Evolutionary conservation across 2,113 vertebrate species (phyloP).

Genomic region (Bos indicus): DNA sequence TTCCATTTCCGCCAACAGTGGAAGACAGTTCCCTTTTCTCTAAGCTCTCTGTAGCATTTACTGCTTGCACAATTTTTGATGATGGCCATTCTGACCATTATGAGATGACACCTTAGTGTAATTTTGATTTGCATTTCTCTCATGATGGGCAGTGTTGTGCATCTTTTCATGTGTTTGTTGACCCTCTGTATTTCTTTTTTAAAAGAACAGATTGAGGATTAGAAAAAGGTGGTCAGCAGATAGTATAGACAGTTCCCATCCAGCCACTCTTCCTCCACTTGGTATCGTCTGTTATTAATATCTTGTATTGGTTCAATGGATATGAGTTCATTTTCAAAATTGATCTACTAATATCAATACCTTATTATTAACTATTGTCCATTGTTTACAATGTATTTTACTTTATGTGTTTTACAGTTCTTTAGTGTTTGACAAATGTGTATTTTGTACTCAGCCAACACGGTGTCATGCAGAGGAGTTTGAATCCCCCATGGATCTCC

Average conservation of each 20-base stretch:
- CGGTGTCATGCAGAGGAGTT: accelerated
- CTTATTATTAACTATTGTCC: neutral
- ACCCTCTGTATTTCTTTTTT: neutral
- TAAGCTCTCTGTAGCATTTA: neutral
- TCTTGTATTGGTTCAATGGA: neutral
- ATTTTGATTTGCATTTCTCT: neutral
- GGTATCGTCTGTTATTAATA: neutral
- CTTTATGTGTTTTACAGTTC: neutral
- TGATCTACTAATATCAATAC: neutral
- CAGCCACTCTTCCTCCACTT: neutral
- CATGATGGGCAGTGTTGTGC: accelerated
- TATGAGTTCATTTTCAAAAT: accelerated
- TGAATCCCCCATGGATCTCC: neutral
- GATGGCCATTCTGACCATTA: neutral
- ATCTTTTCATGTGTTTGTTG: neutral
- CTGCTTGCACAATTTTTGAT: neutral
- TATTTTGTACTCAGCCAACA: neutral
- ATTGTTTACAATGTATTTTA: neutral
- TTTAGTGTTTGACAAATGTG: neutral
- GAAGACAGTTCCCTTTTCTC: neutral
- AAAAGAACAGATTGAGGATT: neutral
- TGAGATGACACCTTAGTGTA: neutral
- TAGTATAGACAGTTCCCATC: neutral
- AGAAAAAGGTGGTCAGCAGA: neutral
- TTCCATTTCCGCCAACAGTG: no score